Evolutionary conservation across 2,113 vertebrate genomes (phyloP).

Genomic region (Oryzias celebensis): DNA sequence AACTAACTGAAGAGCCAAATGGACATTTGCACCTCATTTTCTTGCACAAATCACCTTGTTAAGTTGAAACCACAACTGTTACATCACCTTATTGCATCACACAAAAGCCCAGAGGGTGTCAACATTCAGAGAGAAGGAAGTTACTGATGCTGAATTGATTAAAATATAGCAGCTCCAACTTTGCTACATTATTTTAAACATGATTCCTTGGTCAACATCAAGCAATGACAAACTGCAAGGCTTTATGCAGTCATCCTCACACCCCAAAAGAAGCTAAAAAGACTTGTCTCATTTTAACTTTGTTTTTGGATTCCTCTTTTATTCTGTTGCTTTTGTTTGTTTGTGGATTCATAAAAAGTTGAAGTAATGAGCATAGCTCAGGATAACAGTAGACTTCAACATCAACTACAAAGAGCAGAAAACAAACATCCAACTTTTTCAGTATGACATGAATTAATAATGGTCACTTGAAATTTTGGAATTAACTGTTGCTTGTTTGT

Average conservation of each 20-base stretch:
- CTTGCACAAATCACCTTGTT: slow-evolving; percentile 22
- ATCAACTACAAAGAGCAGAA: too few species aligned
- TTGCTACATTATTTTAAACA: slow-evolving; percentile 8
- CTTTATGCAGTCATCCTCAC: background rate
- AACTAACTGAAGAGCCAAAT: slow-evolving; percentile 24
- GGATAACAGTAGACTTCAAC: too few species aligned
- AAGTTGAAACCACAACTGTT: slow-evolving; percentile 39
- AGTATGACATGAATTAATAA: too few species aligned
- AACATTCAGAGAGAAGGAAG: slow-evolving; percentile 37
- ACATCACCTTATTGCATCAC: slow-evolving; percentile 37
- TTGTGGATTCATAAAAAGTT: too few species aligned
- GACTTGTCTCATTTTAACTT: too few species aligned
- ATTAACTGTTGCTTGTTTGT: too few species aligned
- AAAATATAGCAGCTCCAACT: slow-evolving; percentile 20
- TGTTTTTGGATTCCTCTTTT: too few species aligned
- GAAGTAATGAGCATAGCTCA: too few species aligned
- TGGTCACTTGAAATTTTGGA: too few species aligned
- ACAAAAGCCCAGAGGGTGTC: slow-evolving; percentile 16
- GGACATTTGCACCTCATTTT: slow-evolving; percentile 50
- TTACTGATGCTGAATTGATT: slow-evolving; percentile 29
- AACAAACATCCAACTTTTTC: too few species aligned
- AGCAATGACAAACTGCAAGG: background rate
- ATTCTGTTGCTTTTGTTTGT: too few species aligned
- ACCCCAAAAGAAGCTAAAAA: background rate
- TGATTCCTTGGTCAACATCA: background rate